Percentiles rank a stretch among this genome's conserved stretches.
Conservation (phyloP, 1,140 invertebrate genomes). For the Lepidurus apus region DNA sequence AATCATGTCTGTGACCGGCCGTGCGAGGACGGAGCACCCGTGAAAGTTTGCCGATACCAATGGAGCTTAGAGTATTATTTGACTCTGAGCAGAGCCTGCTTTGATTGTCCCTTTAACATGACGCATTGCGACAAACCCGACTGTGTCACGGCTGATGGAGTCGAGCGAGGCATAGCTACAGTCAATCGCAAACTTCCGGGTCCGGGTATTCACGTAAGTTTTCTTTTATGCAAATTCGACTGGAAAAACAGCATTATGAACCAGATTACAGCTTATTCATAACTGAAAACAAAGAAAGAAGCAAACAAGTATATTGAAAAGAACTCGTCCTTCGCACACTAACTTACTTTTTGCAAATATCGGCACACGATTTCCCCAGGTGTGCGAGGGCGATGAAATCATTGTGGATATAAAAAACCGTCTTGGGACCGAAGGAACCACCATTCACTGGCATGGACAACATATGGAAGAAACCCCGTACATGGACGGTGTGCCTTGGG, state of each 20-base stretch:
- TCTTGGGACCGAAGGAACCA: constrained; percentile 45
- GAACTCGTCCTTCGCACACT: background rate
- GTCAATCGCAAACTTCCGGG: constrained; percentile 45
- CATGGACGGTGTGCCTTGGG: constrained; percentile 36
- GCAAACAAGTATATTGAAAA: too few species aligned
- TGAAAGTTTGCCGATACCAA: constrained; percentile 61
- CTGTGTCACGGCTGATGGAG: constrained; percentile 44
- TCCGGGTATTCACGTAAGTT: constrained; percentile 41
- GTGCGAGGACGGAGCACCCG: constrained; percentile 60
- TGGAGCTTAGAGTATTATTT: constrained; percentile 71
- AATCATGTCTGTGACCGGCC: constrained; percentile 70
- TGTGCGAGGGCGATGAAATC: constrained; percentile 47
- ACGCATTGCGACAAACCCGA: constrained; percentile 42
- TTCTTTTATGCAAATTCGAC: background rate
- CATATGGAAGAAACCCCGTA: constrained; percentile 44
- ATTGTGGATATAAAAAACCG: constrained; percentile 48
- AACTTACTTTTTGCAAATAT: constrained; percentile 4
- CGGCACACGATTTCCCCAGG: constrained; percentile 13
- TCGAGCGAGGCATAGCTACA: constrained; percentile 39
- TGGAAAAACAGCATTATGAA: background rate
- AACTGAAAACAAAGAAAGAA: too few species aligned
- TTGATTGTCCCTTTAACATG: constrained; percentile 42
- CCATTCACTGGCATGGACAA: constrained; percentile 51
- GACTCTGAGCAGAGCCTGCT: constrained; percentile 58
- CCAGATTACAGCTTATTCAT: too few species aligned